Base-by-base conservation (phyloP, 2,888 invertebrate genomes). In the Sthenelais limicola region DNA sequence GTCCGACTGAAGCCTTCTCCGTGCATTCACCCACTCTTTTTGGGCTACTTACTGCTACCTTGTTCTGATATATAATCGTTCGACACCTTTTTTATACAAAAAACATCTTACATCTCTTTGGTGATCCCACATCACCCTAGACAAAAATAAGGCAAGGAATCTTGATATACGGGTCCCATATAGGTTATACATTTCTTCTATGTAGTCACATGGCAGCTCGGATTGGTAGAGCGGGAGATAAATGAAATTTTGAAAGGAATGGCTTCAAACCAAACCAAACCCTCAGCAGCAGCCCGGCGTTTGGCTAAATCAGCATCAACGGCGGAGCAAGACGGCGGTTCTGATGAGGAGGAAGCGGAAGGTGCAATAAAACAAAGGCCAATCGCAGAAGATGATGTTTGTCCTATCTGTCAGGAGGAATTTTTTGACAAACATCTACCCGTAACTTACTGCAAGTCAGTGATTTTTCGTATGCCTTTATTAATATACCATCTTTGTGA, bases 321-420 rank as follows among this genome's bases (percentile, higher is more conserved):
- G 35, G 32, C 33, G 9, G 69, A 56, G 9, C 43, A 32, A 3
- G 35, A 24, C 1, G 66, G 51, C 24, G 52, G 15, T 0, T 49
- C n/a, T 30, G 62, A 35, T 15, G 66, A 71, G 12, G 4, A 51
- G 5, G 49, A 52, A 43, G 26, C 30, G 26, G 43, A 58, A 28
- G 62, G 48, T 7, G 12, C 28, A n/a, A 26, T 73, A 1, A 18
- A 81, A 47, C 87, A 87, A 75, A 78, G 86, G 74, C 83, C 83
- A 9, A 85, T 88, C 67, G 77, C 79, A 2, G 81, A 82, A 9
- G 87, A 86, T 54, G 87, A 88, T 79, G 84, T 86, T 0, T 88
- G 88, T 76, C 88, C 88, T 0, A 88, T 88, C 24, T 88, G 88
- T 80, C 87, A 88, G 73, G 88, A 88, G 68, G 87, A 87, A 71